Percentiles rank a stretch among this genome's conserved stretches.
Conservation (phyloP, 2,797 vertebrate genomes). For the Falco cherrug region DNA sequence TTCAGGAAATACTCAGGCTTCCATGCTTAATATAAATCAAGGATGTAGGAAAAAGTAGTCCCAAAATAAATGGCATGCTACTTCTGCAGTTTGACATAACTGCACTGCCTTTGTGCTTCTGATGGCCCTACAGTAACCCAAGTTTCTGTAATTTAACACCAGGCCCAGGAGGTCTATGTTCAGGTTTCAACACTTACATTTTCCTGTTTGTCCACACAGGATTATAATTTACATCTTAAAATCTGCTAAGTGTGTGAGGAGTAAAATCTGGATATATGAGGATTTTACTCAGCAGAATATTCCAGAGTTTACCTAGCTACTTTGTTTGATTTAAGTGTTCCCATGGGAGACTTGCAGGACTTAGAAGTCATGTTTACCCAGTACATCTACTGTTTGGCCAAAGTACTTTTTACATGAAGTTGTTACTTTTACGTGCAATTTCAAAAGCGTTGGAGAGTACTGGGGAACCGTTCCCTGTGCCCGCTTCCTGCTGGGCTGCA, state of each 20-base stretch:
- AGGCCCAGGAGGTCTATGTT: background rate
- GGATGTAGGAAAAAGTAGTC: background rate
- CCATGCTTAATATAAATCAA: background rate
- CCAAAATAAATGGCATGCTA: background rate
- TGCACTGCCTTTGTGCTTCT: background rate
- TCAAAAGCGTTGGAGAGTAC: background rate
- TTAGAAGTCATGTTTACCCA: background rate
- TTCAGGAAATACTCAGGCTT: background rate
- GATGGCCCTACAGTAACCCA: background rate
- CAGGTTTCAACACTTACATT: background rate
- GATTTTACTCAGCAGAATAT: background rate
- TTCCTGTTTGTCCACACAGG: background rate
- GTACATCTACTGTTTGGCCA: background rate
- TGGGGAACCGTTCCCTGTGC: background rate
- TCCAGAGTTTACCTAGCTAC: background rate
- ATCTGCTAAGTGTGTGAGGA: background rate
- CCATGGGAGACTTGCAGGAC: background rate
- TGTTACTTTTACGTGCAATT: background rate
- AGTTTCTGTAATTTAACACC: background rate
- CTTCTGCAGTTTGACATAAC: background rate
- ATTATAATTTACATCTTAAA: background rate
- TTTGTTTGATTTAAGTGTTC: background rate
- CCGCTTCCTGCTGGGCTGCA: background rate
- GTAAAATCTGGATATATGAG: background rate
- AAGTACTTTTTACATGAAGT: background rate